These are phyloP conservation scores for Notarius lentiginosus DNA, from an alignment of 2,113 vertebrate genomes.

Conservation along the genomic window DNA sequence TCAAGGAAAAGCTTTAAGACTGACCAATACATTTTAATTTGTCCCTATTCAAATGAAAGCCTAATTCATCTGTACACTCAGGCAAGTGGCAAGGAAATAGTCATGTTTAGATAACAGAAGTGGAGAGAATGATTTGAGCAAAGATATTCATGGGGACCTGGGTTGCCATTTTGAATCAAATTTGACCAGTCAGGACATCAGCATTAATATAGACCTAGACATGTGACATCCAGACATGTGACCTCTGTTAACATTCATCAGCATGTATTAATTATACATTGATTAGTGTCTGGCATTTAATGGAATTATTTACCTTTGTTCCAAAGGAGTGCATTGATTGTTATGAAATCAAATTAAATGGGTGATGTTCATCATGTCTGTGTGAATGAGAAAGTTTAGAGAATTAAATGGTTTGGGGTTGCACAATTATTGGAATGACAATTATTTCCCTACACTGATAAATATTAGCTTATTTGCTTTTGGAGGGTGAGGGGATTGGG, in stretches of 20 bases:
- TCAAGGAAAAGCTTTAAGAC: neutral
- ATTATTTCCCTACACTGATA: constrained; percentile 51
- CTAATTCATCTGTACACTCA: constrained; percentile 8
- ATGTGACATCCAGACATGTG: constrained; percentile 34
- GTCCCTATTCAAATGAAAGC: neutral
- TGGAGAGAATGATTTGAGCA: constrained; percentile 16
- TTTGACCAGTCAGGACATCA: constrained; percentile 14
- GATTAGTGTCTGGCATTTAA: constrained; percentile 62
- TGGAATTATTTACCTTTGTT: constrained; percentile 60
- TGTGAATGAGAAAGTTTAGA: constrained; percentile 52
- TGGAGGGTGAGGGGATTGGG: no score
- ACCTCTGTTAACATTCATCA: constrained; percentile 52
- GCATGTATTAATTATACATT: constrained; percentile 64
- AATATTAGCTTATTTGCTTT: constrained; percentile 51
- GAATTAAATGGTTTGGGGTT: constrained; percentile 58
- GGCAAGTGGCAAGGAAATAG: constrained; percentile 6
- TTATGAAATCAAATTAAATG: constrained; percentile 62
- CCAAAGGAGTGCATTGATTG: constrained; percentile 64
- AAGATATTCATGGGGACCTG: constrained; percentile 21
- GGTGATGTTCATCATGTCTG: constrained; percentile 40
- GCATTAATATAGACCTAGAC: constrained; percentile 40
- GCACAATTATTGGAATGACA: constrained; percentile 60
- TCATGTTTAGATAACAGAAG: constrained; percentile 4
- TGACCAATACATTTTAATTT: neutral
- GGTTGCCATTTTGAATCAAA: constrained; percentile 41